A percentile compares a stretch with the other conserved stretches of the same genome.
phyloP scores from a whole-genome alignment of 2,797 vertebrate genomes.

The Chaetophractus vellerosus region DNA sequence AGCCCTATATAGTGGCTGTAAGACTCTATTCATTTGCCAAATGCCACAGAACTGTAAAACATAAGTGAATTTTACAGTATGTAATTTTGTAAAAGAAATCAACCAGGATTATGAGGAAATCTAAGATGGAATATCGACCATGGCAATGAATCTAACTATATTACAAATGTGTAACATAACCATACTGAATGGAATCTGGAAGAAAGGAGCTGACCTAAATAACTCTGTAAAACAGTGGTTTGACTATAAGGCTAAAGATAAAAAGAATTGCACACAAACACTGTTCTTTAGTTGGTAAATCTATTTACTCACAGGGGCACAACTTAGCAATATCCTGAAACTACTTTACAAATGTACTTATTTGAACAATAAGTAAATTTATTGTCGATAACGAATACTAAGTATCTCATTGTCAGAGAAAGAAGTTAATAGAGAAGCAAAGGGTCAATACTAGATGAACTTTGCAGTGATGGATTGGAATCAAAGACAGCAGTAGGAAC shows the following conservation, averaged over 20 bases:
- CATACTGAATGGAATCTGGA: not conserved
- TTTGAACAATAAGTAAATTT: conserved; percentile 25
- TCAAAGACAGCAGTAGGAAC: not conserved
- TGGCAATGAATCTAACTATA: not conserved
- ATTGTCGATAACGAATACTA: not conserved
- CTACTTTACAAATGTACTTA: not conserved
- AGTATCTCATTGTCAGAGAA: conserved; percentile 17
- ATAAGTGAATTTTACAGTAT: not conserved
- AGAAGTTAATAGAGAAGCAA: not conserved
- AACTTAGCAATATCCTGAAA: not conserved
- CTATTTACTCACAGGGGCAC: not conserved
- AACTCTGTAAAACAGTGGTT: not conserved
- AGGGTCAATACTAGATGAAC: not conserved
- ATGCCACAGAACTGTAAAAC: not conserved
- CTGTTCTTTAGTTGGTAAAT: not conserved
- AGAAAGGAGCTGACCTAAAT: not conserved
- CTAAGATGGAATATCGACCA: too few relatives aligned
- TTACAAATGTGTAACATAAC: not conserved
- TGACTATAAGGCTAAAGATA: not conserved
- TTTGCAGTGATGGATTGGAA: not conserved
- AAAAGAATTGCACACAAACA: not conserved
- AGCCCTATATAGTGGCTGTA: too few relatives aligned
- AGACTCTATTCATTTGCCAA: not conserved
- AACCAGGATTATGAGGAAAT: not conserved
- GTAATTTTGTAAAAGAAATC: not conserved